phyloP scores from a whole-genome alignment of 2,797 vertebrate genomes.

The Clarias laeviceps region DNA sequence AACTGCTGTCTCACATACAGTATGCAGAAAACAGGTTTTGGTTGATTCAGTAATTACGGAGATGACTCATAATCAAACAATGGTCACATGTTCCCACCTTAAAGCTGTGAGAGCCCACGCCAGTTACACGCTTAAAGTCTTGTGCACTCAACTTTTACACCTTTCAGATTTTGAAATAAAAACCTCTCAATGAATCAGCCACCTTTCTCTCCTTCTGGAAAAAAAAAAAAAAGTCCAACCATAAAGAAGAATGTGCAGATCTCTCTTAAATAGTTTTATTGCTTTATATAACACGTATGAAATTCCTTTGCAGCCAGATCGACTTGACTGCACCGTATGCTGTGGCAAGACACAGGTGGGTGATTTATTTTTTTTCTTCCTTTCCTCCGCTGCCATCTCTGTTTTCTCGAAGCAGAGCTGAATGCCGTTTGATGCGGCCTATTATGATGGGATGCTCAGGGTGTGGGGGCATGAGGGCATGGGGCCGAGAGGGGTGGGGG shows the following conservation, averaged over 20 bases:
- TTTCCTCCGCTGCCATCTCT: constrained; percentile 42
- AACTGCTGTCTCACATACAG: constrained; percentile 72
- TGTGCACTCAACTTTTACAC: constrained; percentile 4
- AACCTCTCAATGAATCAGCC: background rate
- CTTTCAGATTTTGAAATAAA: constrained; percentile 34
- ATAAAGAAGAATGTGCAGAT: background rate
- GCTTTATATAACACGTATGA: background rate
- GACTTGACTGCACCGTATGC: constrained; percentile 10
- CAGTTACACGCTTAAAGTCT: constrained; percentile 35
- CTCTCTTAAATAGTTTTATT: background rate
- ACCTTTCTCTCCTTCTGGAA: background rate
- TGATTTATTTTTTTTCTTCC: constrained; percentile 44
- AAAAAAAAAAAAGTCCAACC: background rate
- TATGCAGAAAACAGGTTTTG: constrained; percentile 79
- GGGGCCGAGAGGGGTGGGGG: constrained; percentile 31
- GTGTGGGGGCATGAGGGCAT: constrained; percentile 46
- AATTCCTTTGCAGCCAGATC: constrained; percentile 14
- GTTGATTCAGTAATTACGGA: constrained; percentile 73
- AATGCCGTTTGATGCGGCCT: constrained; percentile 78
- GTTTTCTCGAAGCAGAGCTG: constrained; percentile 70
- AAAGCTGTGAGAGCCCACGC: constrained; percentile 57
- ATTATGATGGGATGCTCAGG: constrained; percentile 70
- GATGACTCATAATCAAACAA: constrained; percentile 77
- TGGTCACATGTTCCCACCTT: constrained; percentile 70
- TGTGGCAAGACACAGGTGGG: constrained; percentile 12